A percentile compares a stretch with the other conserved stretches of the same genome.
Evolutionary conservation across 1,140 invertebrate genomes (phyloP).

Genomic region (Lordiphosa clarofinis): DNA sequence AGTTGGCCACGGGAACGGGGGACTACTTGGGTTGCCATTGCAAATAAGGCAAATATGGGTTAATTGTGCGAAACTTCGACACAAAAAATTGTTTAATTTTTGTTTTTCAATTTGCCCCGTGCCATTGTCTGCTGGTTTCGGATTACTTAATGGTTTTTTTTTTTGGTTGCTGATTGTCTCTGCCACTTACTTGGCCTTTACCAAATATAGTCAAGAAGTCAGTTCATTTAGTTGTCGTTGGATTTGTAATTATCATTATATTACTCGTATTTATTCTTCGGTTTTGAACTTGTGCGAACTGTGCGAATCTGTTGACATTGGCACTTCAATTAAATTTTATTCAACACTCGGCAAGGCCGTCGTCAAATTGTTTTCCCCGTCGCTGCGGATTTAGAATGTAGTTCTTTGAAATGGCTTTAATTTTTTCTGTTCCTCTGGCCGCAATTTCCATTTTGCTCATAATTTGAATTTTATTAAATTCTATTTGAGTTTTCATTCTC

Average conservation of each 20-base stretch:
- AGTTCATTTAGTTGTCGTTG: slow-evolving; percentile 35
- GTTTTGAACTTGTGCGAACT: slow-evolving; percentile 30
- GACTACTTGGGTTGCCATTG: slow-evolving; percentile 40
- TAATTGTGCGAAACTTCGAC: slow-evolving; percentile 70
- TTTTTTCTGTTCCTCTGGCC: slow-evolving; percentile 1
- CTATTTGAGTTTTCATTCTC: slow-evolving; percentile 45
- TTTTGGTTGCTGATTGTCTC: slow-evolving; percentile 6
- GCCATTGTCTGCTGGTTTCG: not conserved
- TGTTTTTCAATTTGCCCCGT: slow-evolving; percentile 17
- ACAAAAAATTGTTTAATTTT: slow-evolving; percentile 59
- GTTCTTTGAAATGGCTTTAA: slow-evolving; percentile 1
- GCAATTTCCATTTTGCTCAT: slow-evolving; percentile 17
- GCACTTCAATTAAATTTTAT: slow-evolving; percentile 30
- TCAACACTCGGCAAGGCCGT: slow-evolving; percentile 6
- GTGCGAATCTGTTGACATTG: slow-evolving; percentile 20
- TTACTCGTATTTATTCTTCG: slow-evolving; percentile 19
- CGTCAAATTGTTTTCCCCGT: slow-evolving; percentile 6
- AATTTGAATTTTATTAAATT: slow-evolving; percentile 62
- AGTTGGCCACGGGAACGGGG: not conserved
- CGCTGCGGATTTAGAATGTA: not conserved
- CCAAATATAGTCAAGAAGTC: slow-evolving; percentile 32
- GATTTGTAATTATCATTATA: slow-evolving; percentile 39
- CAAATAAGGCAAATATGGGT: slow-evolving; percentile 59
- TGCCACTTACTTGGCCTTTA: slow-evolving; percentile 16
- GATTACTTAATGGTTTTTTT: slow-evolving; percentile 14